Evolutionary conservation across 2,113 vertebrate species (phyloP), one percentile per base, ranked within the genome.

Genomic region (Antechinus stuartii): DNA sequence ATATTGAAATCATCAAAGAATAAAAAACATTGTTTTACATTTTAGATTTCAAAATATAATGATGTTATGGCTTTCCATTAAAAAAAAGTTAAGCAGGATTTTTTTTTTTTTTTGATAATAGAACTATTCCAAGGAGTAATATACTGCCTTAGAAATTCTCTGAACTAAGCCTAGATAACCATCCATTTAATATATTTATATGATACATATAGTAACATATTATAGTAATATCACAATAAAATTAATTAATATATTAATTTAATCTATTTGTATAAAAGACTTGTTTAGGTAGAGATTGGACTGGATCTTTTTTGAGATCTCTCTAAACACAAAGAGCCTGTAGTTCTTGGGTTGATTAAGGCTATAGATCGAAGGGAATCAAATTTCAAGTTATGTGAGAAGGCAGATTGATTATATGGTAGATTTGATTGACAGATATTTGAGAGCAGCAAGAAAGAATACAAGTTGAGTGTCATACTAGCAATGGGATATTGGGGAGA

Each of bases 331-430:
- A 68, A 35, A 68, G 12, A 12, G 61, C 2, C 14, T 68, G 16
- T 35, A 3, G 30, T 68, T 35, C 30, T 68, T 68, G 61, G 12
- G 19, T 12, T 16, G 0, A 12, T 4, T 61, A 14, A 68, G 3
- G 30, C 30, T n/a, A n/a, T 95, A 96, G 94, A 92, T 92, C 91
- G 93, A 57, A 14, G 94, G 95, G 96, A 97, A 42, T 42, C 42
- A 97, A 90, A 90, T 95, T 93, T 42, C 94, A 95, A 96, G 97
- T 97, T 96, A 97, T 97, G 96, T 97, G 97, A 97, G 91, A 92
- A 96, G 95, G 94, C 23, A 96, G 52, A 8, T 25, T 93, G 94
- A 96, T 96, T 96, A 93, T 91, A 68, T 93, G 12, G 52, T 46
- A 91, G 46, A 23, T 89, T 90, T 92, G 92, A 94, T 55, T 47